phyloP scores from a whole-genome alignment of 2,888 invertebrate species.

The Thera britannica region DNA sequence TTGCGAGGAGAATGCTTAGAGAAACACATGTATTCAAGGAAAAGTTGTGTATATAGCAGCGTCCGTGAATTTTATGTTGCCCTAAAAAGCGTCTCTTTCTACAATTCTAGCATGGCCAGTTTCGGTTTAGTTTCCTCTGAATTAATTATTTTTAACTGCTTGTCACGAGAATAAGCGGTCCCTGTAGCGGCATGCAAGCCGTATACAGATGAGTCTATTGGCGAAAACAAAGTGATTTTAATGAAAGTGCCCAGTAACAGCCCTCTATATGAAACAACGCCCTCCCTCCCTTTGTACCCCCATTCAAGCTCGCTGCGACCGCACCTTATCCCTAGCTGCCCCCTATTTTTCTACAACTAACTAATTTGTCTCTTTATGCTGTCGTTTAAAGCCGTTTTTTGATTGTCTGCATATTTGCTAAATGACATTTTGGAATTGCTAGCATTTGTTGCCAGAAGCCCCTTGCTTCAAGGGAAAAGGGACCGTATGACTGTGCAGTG shows the following conservation, averaged over 20 bases:
- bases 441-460: slow-evolving; percentile 55
- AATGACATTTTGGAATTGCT: slow-evolving; percentile 54
- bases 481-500: slow-evolving; percentile 49
- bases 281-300: slow-evolving; percentile 63
- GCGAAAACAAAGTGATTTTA: slow-evolving; percentile 63
- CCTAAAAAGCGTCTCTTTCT: not conserved
- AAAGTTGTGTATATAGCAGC: not conserved
- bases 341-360: slow-evolving; percentile 43
- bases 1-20: not conserved
- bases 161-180: slow-evolving; percentile 37
- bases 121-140: slow-evolving; percentile 7
- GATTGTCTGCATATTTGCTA: slow-evolving; percentile 41
- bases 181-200: slow-evolving; percentile 30
- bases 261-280: slow-evolving; percentile 67
- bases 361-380: slow-evolving; percentile 50
- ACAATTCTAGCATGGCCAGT: not conserved
- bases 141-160: slow-evolving; percentile 25
- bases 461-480: slow-evolving; percentile 46
- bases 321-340: slow-evolving; percentile 69
- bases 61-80: not conserved
- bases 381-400: slow-evolving; percentile 48
- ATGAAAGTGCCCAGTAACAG: slow-evolving; percentile 69
- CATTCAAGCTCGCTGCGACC: slow-evolving; percentile 66
- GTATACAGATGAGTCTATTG: slow-evolving; percentile 45
- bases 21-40: not conserved